A percentile compares a stretch with the other conserved stretches of the same genome.
Conservation (phyloP, 2,888 invertebrate species). For the Ennomos quercinarius region DNA sequence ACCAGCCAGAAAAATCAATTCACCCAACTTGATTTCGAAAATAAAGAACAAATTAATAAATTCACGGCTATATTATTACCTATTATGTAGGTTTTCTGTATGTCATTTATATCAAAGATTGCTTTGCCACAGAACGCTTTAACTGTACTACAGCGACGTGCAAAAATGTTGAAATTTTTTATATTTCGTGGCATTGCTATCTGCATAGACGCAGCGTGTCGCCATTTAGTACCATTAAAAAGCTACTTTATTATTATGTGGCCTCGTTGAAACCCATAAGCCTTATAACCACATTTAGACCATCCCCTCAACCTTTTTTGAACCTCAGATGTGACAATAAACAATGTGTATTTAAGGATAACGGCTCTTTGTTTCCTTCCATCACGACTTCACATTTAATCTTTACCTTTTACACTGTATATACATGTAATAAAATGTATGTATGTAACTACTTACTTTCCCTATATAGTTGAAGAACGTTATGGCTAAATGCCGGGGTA, state of each 20-base stretch:
- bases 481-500: slow-evolving; percentile 39
- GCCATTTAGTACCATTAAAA: no score
- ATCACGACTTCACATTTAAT: slow-evolving; percentile 24
- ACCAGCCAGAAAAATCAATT: no score
- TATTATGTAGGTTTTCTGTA: no score
- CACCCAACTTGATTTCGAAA: no score
- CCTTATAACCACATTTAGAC: slow-evolving; percentile 5
- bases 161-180: no score
- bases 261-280: slow-evolving; percentile 2
- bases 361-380: slow-evolving; percentile 22
- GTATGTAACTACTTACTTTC: slow-evolving; percentile 32
- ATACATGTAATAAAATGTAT: slow-evolving; percentile 36
- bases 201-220: no score
- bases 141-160: no score
- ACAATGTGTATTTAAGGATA: slow-evolving; percentile 16
- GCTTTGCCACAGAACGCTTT: no score
- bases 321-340: slow-evolving; percentile 15
- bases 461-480: slow-evolving; percentile 33
- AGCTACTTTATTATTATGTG: slow-evolving; percentile 8
- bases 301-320: slow-evolving; percentile 18
- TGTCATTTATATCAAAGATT: no score
- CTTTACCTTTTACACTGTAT: slow-evolving; percentile 23
- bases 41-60: no score
- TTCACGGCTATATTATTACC: no score
- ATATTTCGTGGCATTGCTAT: no score